A percentile compares a stretch with the other conserved stretches of the same genome.
Conservation (phyloP, 2,113 vertebrate species). For the Hippocampus comes region DNA sequence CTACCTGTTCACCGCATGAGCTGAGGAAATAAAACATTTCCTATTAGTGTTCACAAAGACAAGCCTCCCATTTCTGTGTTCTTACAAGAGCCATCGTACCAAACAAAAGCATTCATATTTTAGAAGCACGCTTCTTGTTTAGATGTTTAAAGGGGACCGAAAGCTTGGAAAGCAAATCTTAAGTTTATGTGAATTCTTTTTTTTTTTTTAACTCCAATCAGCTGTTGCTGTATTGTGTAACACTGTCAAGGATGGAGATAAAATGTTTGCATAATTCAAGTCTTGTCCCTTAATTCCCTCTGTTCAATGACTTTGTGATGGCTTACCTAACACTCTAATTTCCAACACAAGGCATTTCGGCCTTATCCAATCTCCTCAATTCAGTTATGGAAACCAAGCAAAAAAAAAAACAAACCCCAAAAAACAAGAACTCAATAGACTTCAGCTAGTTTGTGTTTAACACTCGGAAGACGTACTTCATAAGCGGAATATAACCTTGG, state of each 20-base stretch:
- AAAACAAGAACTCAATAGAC: neutral
- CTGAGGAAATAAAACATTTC: conserved; percentile 44
- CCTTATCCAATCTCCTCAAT: neutral
- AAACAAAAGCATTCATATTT: neutral
- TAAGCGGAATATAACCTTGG: neutral
- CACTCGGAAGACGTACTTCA: neutral
- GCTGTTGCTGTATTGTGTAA: neutral
- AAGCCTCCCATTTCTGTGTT: conserved; percentile 7
- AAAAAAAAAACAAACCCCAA: no score
- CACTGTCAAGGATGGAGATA: neutral
- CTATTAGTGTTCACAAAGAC: conserved; percentile 29
- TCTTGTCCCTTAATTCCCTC: neutral
- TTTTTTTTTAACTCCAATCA: neutral
- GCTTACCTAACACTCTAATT: neutral
- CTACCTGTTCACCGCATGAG: conserved; percentile 52
- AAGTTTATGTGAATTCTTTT: neutral
- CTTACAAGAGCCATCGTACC: neutral
- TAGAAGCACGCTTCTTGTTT: neutral
- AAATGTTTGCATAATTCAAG: neutral
- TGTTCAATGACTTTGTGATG: neutral
- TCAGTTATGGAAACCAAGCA: neutral
- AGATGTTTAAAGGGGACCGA: neutral
- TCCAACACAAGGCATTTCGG: neutral
- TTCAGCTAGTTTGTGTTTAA: neutral
- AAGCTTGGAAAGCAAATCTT: neutral